These are phyloP conservation scores for Monopis laevigella DNA, from an alignment of 2,888 invertebrate species.

Conservation along the genomic window DNA sequence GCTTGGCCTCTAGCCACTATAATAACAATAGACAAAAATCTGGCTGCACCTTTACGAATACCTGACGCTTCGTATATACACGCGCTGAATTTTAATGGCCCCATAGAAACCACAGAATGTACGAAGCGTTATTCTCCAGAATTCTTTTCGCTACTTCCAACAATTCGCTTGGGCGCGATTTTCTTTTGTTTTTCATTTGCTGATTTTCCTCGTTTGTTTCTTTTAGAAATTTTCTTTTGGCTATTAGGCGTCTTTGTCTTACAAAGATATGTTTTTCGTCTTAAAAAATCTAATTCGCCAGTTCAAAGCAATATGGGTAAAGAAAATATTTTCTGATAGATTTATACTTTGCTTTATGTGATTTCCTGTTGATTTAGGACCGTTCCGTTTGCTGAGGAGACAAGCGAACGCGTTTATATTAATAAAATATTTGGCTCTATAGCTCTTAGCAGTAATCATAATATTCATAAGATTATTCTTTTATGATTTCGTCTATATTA, in stretches of 20 bases:
- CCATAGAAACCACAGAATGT: conserved; percentile 24
- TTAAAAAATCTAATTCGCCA: conserved; percentile 2
- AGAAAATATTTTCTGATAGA: too few relatives aligned
- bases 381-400: too few relatives aligned
- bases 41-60: conserved; percentile 26
- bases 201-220: not conserved
- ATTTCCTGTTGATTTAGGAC: too few relatives aligned
- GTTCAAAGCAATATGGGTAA: not conserved
- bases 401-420: too few relatives aligned
- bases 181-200: not conserved
- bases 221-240: conserved; percentile 5
- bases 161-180: not conserved
- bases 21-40: conserved; percentile 36
- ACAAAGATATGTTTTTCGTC: conserved; percentile 1
- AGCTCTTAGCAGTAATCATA: too few relatives aligned
- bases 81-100: conserved; percentile 31
- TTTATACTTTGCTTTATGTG: too few relatives aligned
- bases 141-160: not conserved
- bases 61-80: conserved; percentile 15
- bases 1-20: too few relatives aligned
- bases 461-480: too few relatives aligned
- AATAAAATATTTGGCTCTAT: too few relatives aligned
- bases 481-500: too few relatives aligned
- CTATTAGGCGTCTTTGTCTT: conserved; percentile 1
- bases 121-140: not conserved